phyloP scores from a whole-genome alignment of 2,888 invertebrate genomes.

The Drosophila cognata region DNA sequence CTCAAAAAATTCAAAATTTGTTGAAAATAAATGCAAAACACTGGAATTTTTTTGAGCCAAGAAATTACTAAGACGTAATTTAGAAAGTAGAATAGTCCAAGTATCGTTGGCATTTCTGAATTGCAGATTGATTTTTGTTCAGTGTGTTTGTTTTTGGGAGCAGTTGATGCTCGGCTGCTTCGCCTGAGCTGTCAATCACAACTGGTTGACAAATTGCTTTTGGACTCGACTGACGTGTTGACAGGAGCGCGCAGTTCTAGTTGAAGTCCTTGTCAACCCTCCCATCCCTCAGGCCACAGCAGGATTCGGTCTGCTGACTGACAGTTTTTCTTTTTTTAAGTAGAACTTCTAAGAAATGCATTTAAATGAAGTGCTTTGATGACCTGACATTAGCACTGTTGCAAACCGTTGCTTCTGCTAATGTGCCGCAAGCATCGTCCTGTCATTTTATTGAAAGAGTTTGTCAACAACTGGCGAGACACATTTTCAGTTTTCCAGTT shows the following conservation, averaged over 20 bases:
- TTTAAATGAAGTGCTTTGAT: conserved; percentile 43
- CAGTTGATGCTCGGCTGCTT: conserved; percentile 52
- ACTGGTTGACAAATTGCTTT: conserved; percentile 78
- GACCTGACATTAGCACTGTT: conserved; percentile 20
- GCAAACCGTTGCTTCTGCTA: conserved; percentile 2
- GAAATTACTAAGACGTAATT: background rate
- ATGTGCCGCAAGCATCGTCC: conserved; percentile 1
- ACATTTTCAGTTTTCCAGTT: conserved; percentile 59
- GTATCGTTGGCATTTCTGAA: background rate
- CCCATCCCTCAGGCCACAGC: background rate
- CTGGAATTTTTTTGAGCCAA: background rate
- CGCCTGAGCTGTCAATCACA: conserved; percentile 77
- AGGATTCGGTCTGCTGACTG: conserved; percentile 9
- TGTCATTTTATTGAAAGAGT: background rate
- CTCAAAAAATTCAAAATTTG: background rate
- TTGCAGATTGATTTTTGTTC: background rate
- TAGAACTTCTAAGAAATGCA: conserved; percentile 41
- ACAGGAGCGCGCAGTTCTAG: conserved; percentile 32
- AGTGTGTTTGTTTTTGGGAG: conserved; percentile 21
- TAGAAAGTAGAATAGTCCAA: background rate
- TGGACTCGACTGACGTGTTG: conserved; percentile 73
- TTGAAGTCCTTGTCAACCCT: background rate
- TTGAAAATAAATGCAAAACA: background rate
- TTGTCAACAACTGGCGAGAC: conserved; percentile 26
- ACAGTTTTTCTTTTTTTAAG: conserved; percentile 30